Conservation (phyloP, 2,888 invertebrate genomes). For the Phyllotreta striolata region DNA sequence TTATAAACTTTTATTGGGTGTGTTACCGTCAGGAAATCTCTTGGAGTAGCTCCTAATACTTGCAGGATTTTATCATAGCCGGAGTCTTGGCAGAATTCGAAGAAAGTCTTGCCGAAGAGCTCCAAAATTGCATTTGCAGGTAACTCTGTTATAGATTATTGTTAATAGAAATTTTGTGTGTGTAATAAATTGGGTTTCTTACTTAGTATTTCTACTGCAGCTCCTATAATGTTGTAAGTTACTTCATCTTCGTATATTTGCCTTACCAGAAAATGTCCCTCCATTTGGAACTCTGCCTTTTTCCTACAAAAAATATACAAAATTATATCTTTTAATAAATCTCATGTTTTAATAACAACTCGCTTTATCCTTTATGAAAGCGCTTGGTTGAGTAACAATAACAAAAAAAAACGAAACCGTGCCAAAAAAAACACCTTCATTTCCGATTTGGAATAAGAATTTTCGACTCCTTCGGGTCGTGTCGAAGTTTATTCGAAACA, state of each 20-base stretch:
- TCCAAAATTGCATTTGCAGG: slow-evolving; percentile 90
- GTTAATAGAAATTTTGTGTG: neutral
- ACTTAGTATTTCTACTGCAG: slow-evolving; percentile 92
- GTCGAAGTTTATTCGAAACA: slow-evolving; percentile 4
- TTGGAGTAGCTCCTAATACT: slow-evolving; percentile 91
- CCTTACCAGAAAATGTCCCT: slow-evolving; percentile 92
- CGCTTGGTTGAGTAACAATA: too few relatives aligned
- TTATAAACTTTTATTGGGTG: too few relatives aligned
- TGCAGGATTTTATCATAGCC: slow-evolving; percentile 97
- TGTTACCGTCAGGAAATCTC: slow-evolving; percentile 90
- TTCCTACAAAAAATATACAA: slow-evolving; percentile 66
- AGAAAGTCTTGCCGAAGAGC: slow-evolving; percentile 92
- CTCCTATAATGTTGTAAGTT: slow-evolving; percentile 91
- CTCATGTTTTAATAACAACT: neutral
- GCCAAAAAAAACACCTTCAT: too few relatives aligned
- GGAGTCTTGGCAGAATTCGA: slow-evolving; percentile 95
- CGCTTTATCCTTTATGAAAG: too few relatives aligned
- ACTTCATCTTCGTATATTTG: slow-evolving; percentile 96
- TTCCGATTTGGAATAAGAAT: slow-evolving; percentile 13
- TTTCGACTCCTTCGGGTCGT: slow-evolving; percentile 1
- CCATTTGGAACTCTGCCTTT: slow-evolving; percentile 92
- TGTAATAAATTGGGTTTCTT: slow-evolving; percentile 59
- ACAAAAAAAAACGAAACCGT: too few relatives aligned
- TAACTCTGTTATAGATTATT: slow-evolving; percentile 71
- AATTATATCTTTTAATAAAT: neutral